Percentiles rank a stretch among this genome's conserved stretches.
phyloP scores from a whole-genome alignment of 2,113 vertebrate genomes.

The Pseudonaja textilis region DNA sequence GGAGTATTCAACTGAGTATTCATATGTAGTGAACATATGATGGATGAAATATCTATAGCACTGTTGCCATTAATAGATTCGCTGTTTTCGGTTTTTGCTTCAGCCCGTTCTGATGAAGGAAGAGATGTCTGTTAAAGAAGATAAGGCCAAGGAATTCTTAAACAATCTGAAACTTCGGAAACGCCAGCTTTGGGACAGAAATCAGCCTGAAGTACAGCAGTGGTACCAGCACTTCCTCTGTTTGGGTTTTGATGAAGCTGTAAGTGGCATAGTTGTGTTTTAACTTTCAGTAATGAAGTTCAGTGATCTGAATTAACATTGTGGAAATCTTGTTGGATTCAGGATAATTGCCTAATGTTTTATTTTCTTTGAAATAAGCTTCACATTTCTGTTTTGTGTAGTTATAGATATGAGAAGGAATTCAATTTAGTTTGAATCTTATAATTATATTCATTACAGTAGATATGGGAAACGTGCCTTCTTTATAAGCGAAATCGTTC shows the following conservation, averaged over 20 bases:
- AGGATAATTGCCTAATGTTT: background rate
- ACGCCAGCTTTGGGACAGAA: slow-evolving; percentile 90
- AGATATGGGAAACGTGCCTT: background rate
- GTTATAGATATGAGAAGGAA: background rate
- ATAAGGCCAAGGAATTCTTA: slow-evolving; percentile 84
- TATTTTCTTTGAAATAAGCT: background rate
- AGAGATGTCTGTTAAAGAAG: slow-evolving; percentile 68
- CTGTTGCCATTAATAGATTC: background rate
- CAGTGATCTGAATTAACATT: background rate
- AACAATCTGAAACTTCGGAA: slow-evolving; percentile 75
- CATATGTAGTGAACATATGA: background rate
- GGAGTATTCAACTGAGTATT: background rate
- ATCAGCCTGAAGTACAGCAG: slow-evolving; percentile 87
- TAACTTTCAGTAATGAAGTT: background rate
- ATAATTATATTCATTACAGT: background rate
- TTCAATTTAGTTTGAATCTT: background rate
- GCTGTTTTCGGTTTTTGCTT: slow-evolving; percentile 31
- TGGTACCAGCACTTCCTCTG: slow-evolving; percentile 95
- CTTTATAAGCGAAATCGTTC: background rate
- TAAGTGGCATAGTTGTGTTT: slow-evolving; percentile 58
- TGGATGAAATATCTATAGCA: background rate
- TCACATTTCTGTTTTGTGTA: background rate
- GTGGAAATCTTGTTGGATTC: background rate
- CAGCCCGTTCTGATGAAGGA: slow-evolving; percentile 63
- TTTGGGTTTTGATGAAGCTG: slow-evolving; percentile 90